Conservation (phyloP, 2,888 invertebrate species). For the Ectobius pallidus region DNA sequence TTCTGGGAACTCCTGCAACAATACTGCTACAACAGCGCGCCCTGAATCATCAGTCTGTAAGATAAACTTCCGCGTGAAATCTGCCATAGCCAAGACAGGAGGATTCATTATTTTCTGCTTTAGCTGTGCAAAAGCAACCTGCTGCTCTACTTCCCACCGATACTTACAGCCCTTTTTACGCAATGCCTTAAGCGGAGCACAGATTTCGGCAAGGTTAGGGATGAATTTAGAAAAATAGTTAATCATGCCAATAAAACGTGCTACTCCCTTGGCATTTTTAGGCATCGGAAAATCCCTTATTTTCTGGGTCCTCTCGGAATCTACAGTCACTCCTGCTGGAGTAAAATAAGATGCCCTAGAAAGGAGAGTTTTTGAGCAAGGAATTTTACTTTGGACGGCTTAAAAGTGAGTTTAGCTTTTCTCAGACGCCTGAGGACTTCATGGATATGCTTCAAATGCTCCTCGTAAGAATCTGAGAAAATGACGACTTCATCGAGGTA, state of each 20-base stretch:
- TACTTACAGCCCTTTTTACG: not conserved
- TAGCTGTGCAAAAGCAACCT: not conserved
- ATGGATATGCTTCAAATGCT: too few relatives aligned
- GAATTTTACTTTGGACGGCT: not conserved
- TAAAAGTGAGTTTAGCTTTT: too few relatives aligned
- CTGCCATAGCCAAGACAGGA: not conserved
- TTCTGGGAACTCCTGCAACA: too few relatives aligned
- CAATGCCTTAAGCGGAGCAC: not conserved
- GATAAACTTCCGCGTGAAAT: not conserved
- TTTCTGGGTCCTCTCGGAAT: not conserved
- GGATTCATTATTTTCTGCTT: not conserved
- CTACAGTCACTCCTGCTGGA: not conserved
- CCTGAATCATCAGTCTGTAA: too few relatives aligned
- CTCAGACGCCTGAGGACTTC: not conserved
- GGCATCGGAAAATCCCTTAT: conserved; percentile 1
- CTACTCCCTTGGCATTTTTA: too few relatives aligned
- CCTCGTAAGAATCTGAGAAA: too few relatives aligned
- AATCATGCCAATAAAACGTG: too few relatives aligned
- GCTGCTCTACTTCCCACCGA: not conserved
- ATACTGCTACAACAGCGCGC: too few relatives aligned
- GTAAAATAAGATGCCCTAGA: not conserved
- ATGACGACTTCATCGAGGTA: too few relatives aligned
- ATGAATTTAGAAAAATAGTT: not conserved
- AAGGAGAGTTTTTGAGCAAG: too few relatives aligned
- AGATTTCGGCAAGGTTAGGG: not conserved